phyloP scores from a whole-genome alignment of 2,797 vertebrate genomes.

The Acrossocheilus fasciatus region DNA sequence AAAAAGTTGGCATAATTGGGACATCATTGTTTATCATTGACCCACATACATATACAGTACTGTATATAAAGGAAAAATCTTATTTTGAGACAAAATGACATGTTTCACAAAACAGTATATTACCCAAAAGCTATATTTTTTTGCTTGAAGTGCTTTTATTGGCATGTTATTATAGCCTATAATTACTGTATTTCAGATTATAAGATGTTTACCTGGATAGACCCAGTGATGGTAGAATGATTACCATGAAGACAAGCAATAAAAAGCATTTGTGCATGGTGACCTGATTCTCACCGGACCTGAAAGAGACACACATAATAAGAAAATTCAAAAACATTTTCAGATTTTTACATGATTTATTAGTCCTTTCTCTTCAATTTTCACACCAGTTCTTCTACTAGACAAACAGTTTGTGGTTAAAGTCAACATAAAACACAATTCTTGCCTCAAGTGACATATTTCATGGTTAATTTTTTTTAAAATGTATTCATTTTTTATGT shows the following conservation, averaged over 20 bases:
- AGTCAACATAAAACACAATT: not conserved
- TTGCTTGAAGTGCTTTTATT: not conserved
- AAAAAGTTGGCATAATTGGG: not conserved
- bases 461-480: not conserved
- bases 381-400: not conserved
- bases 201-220: conserved; percentile 86
- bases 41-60: conserved; percentile 8
- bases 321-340: not conserved
- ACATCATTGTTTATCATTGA: conserved; percentile 10
- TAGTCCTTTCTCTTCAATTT: not conserved
- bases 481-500: not conserved
- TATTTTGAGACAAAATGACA: not conserved
- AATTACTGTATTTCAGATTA: not conserved
- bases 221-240: conserved; percentile 94
- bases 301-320: conserved; percentile 66
- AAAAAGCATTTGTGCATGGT: conserved; percentile 97
- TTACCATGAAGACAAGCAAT: conserved; percentile 96
- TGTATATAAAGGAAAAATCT: not conserved
- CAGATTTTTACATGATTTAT: not conserved
- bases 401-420: not conserved
- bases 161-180: not conserved
- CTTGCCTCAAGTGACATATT: not conserved
- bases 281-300: conserved; percentile 90
- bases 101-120: not conserved
- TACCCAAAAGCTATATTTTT: not conserved